Base-by-base conservation (phyloP, 2,113 vertebrate species). In the Tapirus terrestris region DNA sequence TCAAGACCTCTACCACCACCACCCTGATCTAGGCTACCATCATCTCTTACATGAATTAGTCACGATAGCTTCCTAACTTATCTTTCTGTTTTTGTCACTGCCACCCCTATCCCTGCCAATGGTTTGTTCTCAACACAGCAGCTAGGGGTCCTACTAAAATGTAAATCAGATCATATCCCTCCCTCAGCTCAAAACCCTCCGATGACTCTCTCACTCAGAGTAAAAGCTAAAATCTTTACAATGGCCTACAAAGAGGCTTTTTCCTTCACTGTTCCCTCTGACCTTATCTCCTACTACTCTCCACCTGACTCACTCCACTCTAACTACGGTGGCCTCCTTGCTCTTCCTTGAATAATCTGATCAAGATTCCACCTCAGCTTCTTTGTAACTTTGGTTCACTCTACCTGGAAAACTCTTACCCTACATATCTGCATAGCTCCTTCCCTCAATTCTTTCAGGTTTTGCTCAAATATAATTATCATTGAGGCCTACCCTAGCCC, bases 171-270 rank as follows among this genome's bases (percentile, higher is more conserved):
- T 73, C 25, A 87, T 65, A 8, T 60, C 6, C 43, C 27, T 58
- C 8, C 39, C 39, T 91, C 89, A 85, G 10, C n/a, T 91, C 8
- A 75, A 92, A 84, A 85, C 4, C 16, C 31, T 75, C 25, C 4
- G 27, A 17, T 82, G 51, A 84, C 31, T 94, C 79, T 60, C 48
- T 93, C 80, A 75, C 11, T 84, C 16, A 83, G 1, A 81, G 17
- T 45, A 76, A 96, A 89, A 92, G 27, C 6, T 70, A 81, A 82
- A 94, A 67, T 53, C 17, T 70, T 95, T 60, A 63, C 14, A 84
- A 43, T 43, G 48, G 21, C 31, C 89, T 58, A n/a, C 5, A n/a
- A 93, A 93, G 53, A 87, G 4, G 33, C 45, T 20, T 10, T 10
- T 72, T 4, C 31, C 9, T 13, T 31, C 13, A 92, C 20, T 43